phyloP scores from a whole-genome alignment of 2,888 invertebrate species.

The Xestia ashworthii region DNA sequence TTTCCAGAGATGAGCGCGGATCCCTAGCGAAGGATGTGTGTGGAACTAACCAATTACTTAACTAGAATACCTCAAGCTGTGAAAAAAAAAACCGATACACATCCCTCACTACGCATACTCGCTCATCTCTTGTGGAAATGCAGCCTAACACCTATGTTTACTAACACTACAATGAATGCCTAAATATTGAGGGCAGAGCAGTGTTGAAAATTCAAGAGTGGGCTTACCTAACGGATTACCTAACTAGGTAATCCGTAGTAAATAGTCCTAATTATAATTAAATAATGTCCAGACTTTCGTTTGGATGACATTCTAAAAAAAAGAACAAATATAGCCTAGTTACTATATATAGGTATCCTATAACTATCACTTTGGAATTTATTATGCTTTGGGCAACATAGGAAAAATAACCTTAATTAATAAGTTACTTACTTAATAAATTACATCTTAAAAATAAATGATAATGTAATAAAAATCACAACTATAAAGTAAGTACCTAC shows the following conservation, averaged over 20 bases:
- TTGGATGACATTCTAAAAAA: neutral
- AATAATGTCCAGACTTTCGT: neutral
- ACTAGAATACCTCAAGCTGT: too few relatives aligned
- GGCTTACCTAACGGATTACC: too few relatives aligned
- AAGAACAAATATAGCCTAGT: neutral
- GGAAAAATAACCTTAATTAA: constrained; percentile 18
- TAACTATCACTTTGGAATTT: constrained; percentile 49
- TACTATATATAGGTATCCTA: neutral
- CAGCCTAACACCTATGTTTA: too few relatives aligned
- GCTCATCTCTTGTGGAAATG: too few relatives aligned
- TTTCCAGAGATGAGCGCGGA: too few relatives aligned
- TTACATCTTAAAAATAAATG: constrained; percentile 8
- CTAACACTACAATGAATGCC: too few relatives aligned
- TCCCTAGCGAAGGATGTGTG: too few relatives aligned
- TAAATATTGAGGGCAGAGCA: neutral
- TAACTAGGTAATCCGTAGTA: neutral
- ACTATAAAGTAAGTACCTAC: constrained; percentile 20
- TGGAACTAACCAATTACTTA: too few relatives aligned
- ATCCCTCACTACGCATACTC: too few relatives aligned
- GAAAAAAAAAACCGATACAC: too few relatives aligned
- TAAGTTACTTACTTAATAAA: constrained; percentile 11
- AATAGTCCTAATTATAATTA: neutral
- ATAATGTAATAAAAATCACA: constrained; percentile 24
- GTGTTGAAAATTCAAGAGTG: neutral
- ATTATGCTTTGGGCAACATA: constrained; percentile 60